Evolutionary conservation across 2,113 vertebrate genomes (phyloP), one percentile per base, ranked within the genome.

Genomic region (Todiramphus chloris): DNA sequence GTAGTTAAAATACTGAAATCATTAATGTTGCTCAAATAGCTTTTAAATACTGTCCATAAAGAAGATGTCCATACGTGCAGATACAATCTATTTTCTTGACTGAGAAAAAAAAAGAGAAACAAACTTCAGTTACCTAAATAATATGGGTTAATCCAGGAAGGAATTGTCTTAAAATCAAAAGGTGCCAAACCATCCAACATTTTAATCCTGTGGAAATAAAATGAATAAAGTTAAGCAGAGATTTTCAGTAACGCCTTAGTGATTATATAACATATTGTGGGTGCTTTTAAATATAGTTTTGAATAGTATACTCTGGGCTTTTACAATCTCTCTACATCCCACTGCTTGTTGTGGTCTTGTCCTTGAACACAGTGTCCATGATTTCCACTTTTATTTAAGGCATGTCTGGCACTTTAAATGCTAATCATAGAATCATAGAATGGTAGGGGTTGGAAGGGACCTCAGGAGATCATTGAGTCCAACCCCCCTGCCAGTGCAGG

Each of bases 111-210:
- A 15, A 37, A 56, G 16, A 81, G 28, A 78, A 78, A 78, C 9
- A 77, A 81, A 85, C 37, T 70, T 87, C 66, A 31, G 20, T 94
- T 98, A 99, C 98, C 98, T 97, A 99, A 97, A 94, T 99, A 99
- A 94, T 98, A 98, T 39, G 98, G 98, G 83, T 98, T 98, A 69
- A 98, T 98, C 91, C 98, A 98, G 17, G 97, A 95, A n/a, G 98
- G 98, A 77, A 97, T 97, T 28, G 98, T 99, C 97, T 98, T 99
- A 94, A 99, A 99, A 96, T 99, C 98, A 96, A 99, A 99, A 43
- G 98, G 98, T 96, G 98, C 98, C 81, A 98, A 95, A 87, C 98
- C 97, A 75, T 99, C 98, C 94, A 98, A 97, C 83, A 98, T 97
- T 67, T 98, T 96, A 50, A 98, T 95, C 97, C 99, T 99, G 96